These are phyloP conservation scores for Andinoacara biseriatus DNA, from an alignment of 2,113 vertebrate genomes.

Conservation along the genomic window DNA sequence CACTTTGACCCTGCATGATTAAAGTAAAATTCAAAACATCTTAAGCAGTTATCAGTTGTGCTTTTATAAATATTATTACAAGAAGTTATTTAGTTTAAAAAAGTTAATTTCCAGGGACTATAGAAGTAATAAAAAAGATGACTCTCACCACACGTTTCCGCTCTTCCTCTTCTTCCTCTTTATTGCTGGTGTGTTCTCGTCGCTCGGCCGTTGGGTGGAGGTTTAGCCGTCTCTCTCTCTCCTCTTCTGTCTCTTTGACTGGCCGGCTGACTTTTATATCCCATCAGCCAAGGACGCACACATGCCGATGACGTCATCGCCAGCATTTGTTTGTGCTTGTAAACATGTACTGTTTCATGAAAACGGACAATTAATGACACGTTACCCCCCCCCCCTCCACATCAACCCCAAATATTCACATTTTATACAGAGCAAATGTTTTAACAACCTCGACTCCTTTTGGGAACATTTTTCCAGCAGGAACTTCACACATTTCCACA, in stretches of 20 bases:
- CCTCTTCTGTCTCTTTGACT: background rate
- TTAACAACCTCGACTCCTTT: background rate
- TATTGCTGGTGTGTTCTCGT: conserved; percentile 26
- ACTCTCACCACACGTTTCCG: conserved; percentile 27
- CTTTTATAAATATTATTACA: background rate
- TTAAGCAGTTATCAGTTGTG: background rate
- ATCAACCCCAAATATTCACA: background rate
- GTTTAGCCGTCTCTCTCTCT: background rate
- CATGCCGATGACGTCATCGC: conserved; percentile 20
- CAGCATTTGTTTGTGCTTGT: conserved; percentile 18
- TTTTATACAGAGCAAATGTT: background rate
- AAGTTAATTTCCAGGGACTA: too few species aligned
- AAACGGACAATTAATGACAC: conserved; percentile 14
- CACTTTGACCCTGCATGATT: too few species aligned
- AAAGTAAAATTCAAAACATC: background rate
- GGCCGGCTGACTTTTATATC: conserved; percentile 42
- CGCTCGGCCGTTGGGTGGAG: background rate
- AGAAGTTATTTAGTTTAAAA: too few species aligned
- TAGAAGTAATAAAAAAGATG: background rate
- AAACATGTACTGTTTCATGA: conserved; percentile 15
- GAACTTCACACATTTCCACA: background rate
- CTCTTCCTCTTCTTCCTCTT: background rate
- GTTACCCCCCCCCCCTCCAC: conserved; percentile 1
- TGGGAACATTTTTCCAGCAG: background rate
- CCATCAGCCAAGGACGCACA: conserved; percentile 31